A percentile compares a stretch with the other conserved stretches of the same genome.
Conservation (phyloP, 2,888 invertebrate species). For the Reticulitermes lucifugus region DNA sequence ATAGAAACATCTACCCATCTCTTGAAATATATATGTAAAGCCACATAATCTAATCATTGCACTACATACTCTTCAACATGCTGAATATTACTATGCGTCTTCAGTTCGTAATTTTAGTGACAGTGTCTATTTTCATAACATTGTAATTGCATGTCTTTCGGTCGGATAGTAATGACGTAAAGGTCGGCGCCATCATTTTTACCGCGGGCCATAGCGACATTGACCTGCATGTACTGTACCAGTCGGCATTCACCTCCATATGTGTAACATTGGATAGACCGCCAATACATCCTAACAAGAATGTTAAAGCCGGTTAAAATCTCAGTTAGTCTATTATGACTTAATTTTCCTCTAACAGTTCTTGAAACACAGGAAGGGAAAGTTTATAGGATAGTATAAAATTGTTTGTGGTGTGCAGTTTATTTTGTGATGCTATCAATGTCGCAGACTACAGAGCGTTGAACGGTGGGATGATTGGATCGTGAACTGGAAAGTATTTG, state of each 20-base stretch:
- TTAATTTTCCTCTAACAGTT: neutral
- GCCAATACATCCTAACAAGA: neutral
- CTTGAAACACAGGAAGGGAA: neutral
- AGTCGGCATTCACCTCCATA: slow-evolving; percentile 34
- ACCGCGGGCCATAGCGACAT: slow-evolving; percentile 27
- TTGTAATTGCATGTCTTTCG: neutral
- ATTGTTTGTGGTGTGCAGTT: no score
- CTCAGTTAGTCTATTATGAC: neutral
- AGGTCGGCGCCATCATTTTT: slow-evolving; percentile 26
- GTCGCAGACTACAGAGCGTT: no score
- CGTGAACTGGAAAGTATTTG: no score
- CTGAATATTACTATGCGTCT: no score
- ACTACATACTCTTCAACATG: no score
- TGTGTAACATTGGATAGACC: neutral
- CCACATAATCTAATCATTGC: no score
- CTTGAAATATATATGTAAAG: no score
- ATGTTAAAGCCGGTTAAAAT: slow-evolving; percentile 2
- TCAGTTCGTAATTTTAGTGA: no score
- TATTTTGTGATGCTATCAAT: no score
- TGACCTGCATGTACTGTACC: slow-evolving; percentile 20
- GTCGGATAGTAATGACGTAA: neutral
- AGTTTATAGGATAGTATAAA: no score
- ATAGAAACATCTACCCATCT: no score
- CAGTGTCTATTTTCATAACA: neutral
- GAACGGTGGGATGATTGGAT: no score